phyloP scores from a whole-genome alignment of 1,140 invertebrate genomes.

The Panonychus citri region DNA sequence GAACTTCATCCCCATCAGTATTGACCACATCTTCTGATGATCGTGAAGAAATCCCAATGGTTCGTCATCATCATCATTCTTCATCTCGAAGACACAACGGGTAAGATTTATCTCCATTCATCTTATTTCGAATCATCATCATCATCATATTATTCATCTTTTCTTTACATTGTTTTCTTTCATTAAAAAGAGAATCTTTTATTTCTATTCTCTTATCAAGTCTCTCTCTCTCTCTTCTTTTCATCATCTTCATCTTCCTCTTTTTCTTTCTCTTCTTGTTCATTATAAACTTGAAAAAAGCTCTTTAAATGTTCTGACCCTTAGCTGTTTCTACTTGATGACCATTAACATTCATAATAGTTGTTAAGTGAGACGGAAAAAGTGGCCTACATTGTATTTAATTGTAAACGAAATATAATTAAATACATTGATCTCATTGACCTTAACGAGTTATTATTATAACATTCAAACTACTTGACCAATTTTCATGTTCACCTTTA shows the following conservation, averaged over 20 bases:
- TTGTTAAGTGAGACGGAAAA: too few relatives aligned
- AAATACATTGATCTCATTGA: too few relatives aligned
- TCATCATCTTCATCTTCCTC: not conserved
- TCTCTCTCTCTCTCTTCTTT: not conserved
- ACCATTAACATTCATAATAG: too few relatives aligned
- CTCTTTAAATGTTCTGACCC: not conserved
- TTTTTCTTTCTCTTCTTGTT: not conserved
- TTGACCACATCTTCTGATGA: constrained; percentile 10
- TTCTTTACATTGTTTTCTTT: not conserved
- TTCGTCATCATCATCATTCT: constrained; percentile 1
- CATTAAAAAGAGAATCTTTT: not conserved
- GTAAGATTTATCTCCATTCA: too few relatives aligned
- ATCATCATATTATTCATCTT: not conserved
- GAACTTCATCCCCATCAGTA: constrained; percentile 1
- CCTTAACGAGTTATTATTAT: too few relatives aligned
- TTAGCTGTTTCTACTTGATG: not conserved
- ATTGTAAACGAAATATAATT: too few relatives aligned
- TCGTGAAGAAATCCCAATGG: constrained; percentile 15
- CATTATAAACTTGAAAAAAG: not conserved
- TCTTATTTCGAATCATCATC: too few relatives aligned
- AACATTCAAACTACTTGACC: too few relatives aligned
- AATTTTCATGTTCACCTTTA: too few relatives aligned
- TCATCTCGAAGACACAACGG: too few relatives aligned
- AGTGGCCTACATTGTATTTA: too few relatives aligned
- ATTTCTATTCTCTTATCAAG: not conserved